Evolutionary conservation across 2,888 invertebrate genomes (phyloP).

Genomic region (Agapostemon virescens): DNA sequence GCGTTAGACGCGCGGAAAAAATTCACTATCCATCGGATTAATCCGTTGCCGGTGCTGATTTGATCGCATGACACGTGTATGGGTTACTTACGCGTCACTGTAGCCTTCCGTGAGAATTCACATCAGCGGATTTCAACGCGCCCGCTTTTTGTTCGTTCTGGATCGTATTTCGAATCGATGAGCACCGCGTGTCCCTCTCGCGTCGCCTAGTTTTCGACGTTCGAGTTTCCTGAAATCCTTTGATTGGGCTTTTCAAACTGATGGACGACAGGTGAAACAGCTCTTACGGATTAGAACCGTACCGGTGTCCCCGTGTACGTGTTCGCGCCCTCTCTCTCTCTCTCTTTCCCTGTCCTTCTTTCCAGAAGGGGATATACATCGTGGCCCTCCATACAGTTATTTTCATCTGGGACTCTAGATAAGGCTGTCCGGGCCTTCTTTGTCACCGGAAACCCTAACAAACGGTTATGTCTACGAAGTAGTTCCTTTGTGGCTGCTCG

Average conservation of each 20-base stretch:
- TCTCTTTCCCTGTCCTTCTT: background rate
- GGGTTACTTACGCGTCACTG: conserved; percentile 15
- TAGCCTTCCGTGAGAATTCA: conserved; percentile 8
- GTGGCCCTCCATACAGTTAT: background rate
- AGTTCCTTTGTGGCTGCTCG: background rate
- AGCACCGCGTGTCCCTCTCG: background rate
- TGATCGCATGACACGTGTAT: conserved; percentile 3
- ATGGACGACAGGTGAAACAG: background rate
- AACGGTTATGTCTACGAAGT: background rate
- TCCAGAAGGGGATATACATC: background rate
- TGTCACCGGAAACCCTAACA: background rate
- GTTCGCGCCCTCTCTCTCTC: background rate
- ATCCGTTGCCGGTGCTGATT: background rate
- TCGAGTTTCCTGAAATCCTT: background rate
- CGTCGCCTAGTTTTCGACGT: background rate
- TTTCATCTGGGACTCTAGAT: background rate
- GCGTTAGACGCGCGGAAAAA: background rate
- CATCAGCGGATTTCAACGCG: background rate
- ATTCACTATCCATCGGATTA: background rate
- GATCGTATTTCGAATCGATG: conserved; percentile 8
- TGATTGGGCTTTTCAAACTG: conserved; percentile 7
- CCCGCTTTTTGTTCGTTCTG: background rate
- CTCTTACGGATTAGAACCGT: background rate
- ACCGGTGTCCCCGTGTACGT: background rate
- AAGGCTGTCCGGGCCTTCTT: background rate